Evolutionary conservation across 2,113 vertebrate species (phyloP).

Genomic region (Plectropomus leopardus): DNA sequence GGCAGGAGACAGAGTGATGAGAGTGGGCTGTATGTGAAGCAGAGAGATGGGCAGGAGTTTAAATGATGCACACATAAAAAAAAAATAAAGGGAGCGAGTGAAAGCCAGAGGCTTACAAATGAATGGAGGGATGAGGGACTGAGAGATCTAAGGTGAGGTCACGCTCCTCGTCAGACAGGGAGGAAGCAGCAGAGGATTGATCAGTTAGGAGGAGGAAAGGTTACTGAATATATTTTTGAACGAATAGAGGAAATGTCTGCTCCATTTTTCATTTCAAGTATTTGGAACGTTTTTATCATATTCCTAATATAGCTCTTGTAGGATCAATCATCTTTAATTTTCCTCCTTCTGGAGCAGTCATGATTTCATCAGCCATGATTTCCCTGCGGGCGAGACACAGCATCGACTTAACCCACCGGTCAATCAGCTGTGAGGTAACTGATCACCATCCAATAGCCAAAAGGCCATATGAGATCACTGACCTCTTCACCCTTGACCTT

Average conservation of each 20-base stretch:
- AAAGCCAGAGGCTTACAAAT: slow-evolving; percentile 1
- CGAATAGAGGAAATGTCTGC: not conserved
- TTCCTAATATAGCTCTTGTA: slow-evolving; percentile 7
- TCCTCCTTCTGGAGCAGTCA: slow-evolving; percentile 29
- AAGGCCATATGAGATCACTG: slow-evolving; percentile 58
- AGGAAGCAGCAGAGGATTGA: not conserved
- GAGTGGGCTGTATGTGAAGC: not conserved
- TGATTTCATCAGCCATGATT: slow-evolving; percentile 66
- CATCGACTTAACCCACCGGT: slow-evolving; percentile 60
- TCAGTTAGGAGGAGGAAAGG: not conserved
- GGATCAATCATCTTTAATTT: slow-evolving; percentile 25
- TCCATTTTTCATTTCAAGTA: slow-evolving; percentile 19
- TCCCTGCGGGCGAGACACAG: slow-evolving; percentile 52
- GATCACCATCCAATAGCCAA: slow-evolving; percentile 64
- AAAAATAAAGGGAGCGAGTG: not conserved
- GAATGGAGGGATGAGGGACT: not conserved
- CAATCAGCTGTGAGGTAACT: slow-evolving; percentile 60
- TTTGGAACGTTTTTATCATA: slow-evolving; percentile 13
- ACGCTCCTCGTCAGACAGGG: not conserved
- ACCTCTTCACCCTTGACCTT: slow-evolving; percentile 58
- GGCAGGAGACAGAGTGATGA: slow-evolving; percentile 8
- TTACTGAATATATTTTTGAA: not conserved
- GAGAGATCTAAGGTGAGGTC: slow-evolving; percentile 6
- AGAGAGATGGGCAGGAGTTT: slow-evolving; percentile 1
- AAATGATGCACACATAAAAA: slow-evolving; percentile 8